Base-by-base conservation (phyloP, 2,113 vertebrate species). In the Caranx ignobilis region DNA sequence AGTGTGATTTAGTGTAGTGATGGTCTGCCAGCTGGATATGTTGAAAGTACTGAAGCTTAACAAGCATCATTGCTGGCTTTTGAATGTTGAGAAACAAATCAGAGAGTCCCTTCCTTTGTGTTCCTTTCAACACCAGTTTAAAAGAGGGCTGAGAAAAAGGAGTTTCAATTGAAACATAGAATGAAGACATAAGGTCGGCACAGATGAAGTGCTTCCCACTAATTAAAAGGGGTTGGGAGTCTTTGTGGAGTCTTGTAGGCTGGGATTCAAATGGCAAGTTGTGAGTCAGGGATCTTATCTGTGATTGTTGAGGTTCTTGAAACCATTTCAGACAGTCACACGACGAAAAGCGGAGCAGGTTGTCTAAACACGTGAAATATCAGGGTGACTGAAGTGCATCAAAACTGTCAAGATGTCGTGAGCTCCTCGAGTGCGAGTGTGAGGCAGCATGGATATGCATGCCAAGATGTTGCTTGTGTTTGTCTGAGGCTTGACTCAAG, bases 1-100 rank as follows among this genome's bases (percentile, higher is more conserved):
- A 71, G 59, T 74, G 45, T 59, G 77, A 74, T 66, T 88, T 81
- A 79, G 77, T 71, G 54, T 52, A 82, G 77, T 75, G 57, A 75
- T 77, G 59, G 47, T 81, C 69, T 84, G 61, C 83, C 78, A 62
- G 70, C 66, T 73, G 70, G 80, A 77, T 72, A 48, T 56, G 54
- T 48, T 65, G 64, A 77, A 65, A 67, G 81, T 76, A 62, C 50
- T 56, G 41, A 59, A 68, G 71, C 72, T 83, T 82, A 80, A 83
- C 77, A 75, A 83, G 56, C 70, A 56, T 68, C 45, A 62, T 60
- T 61, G 26, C 75, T 63, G 75, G 37, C 72, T 67, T 87, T 80
- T 81, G 12, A 79, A 67, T 74, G 70, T 72, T 83, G 47, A 55
- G 18, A 56, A 45, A 73, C 60, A 59, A 66, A 63, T 82, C 47